Percentiles rank a stretch among this genome's conserved stretches.
Evolutionary conservation across 2,113 vertebrate genomes (phyloP).

Genomic region (Dipodomys ordii): DNA sequence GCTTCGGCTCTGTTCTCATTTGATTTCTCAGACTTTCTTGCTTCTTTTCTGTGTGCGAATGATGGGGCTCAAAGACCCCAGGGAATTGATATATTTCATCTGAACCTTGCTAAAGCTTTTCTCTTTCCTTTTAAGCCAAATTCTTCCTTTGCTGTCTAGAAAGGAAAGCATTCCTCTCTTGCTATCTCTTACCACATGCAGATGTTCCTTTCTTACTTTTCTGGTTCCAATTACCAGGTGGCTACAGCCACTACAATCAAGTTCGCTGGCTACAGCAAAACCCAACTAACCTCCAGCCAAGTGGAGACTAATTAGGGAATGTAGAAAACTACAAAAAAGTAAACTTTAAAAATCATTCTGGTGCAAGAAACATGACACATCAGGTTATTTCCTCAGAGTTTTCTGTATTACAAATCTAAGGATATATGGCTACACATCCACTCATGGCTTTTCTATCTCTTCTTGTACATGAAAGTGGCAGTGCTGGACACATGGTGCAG

Average conservation of each 20-base stretch:
- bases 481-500: not conserved
- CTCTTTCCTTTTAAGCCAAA: not conserved
- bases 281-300: not conserved
- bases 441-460: not conserved
- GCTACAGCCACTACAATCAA: not conserved
- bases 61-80: not conserved
- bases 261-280: not conserved
- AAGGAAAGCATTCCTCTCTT: slow-evolving; percentile 21
- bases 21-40: not conserved
- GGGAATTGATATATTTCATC: not conserved
- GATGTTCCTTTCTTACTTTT: not conserved
- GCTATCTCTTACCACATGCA: not conserved
- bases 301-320: not conserved
- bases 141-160: slow-evolving; percentile 35
- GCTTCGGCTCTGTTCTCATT: not conserved
- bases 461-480: not conserved
- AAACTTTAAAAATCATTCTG: not conserved
- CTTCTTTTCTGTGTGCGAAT: not conserved
- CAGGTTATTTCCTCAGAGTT: not conserved
- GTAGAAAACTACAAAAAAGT: not conserved
- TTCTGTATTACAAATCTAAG: not conserved
- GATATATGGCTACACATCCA: not conserved
- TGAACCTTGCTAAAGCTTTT: not conserved
- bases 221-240: slow-evolving; percentile 31
- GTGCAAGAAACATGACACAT: not conserved